Evolutionary conservation across 2,888 invertebrate genomes (phyloP).

Genomic region (Synergus umbraculus): DNA sequence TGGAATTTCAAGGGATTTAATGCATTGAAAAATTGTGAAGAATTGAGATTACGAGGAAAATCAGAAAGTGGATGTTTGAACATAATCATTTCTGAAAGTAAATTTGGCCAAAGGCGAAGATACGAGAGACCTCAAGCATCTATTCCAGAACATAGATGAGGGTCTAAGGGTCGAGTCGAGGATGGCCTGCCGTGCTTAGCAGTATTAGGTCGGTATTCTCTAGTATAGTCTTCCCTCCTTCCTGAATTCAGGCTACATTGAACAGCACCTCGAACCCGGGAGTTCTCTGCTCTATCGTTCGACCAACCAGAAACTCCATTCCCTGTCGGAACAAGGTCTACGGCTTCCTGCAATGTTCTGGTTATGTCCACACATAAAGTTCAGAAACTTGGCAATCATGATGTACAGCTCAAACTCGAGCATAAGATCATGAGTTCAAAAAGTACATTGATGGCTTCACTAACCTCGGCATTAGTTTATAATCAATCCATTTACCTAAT

Average conservation of each 20-base stretch:
- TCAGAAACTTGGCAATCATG: slow-evolving; percentile 29
- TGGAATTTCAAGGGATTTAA: no score
- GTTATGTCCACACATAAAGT: slow-evolving; percentile 26
- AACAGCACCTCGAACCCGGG: slow-evolving; percentile 48
- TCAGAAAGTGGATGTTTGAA: background rate
- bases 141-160: slow-evolving; percentile 9
- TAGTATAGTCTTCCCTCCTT: slow-evolving; percentile 41
- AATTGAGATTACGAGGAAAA: background rate
- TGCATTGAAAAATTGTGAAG: no score
- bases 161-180: slow-evolving; percentile 14
- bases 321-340: slow-evolving; percentile 60
- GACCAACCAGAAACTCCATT: slow-evolving; percentile 63
- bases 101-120: slow-evolving; percentile 18
- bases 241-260: slow-evolving; percentile 62
- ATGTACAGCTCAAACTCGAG: slow-evolving; percentile 7
- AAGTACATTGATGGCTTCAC: background rate
- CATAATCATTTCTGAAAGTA: background rate
- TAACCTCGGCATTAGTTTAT: no score
- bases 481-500: no score
- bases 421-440: slow-evolving; percentile 18
- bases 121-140: slow-evolving; percentile 12
- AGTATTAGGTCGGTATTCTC: slow-evolving; percentile 46
- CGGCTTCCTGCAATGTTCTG: slow-evolving; percentile 48
- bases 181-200: slow-evolving; percentile 47
- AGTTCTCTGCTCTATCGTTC: slow-evolving; percentile 48